Conservation (phyloP, 2,888 invertebrate species). For the Stomorhina lunata region DNA sequence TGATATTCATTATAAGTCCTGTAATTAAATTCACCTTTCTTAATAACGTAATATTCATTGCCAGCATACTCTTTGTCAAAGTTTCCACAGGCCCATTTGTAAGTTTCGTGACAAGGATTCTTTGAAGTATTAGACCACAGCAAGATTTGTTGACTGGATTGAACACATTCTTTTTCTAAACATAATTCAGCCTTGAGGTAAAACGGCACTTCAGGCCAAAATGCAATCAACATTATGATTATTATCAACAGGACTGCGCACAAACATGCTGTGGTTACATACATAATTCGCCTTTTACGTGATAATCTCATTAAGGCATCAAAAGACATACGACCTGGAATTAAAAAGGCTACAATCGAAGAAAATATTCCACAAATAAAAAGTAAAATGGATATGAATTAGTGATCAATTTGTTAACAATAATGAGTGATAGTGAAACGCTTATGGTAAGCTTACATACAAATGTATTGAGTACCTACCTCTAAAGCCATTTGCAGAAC, state of each 20-base stretch:
- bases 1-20: conserved; percentile 78
- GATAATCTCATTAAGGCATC: conserved; percentile 77
- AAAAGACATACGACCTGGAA: conserved; percentile 77
- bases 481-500: conserved; percentile 74
- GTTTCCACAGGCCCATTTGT: conserved; percentile 79
- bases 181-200: conserved; percentile 77
- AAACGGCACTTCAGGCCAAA: conserved; percentile 79
- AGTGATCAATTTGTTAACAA: conserved; percentile 38
- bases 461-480: conserved; percentile 69
- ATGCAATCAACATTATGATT: conserved; percentile 76
- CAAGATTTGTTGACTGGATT: conserved; percentile 77
- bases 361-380: conserved; percentile 38
- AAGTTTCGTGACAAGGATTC: conserved; percentile 77
- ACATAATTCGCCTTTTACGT: conserved; percentile 76
- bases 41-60: conserved; percentile 77
- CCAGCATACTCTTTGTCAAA: conserved; percentile 76
- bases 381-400: conserved; percentile 37
- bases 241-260: conserved; percentile 77
- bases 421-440: conserved; percentile 26
- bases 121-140: conserved; percentile 78
- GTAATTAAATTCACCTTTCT: conserved; percentile 79
- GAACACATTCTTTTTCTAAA: conserved; percentile 77
- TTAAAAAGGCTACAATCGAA: conserved; percentile 72
- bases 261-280: conserved; percentile 76
- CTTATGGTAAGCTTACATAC: not conserved